Percentiles rank a stretch among this genome's conserved stretches.
Conservation (phyloP, 2,113 vertebrate genomes). For the Amazona guildingii region DNA sequence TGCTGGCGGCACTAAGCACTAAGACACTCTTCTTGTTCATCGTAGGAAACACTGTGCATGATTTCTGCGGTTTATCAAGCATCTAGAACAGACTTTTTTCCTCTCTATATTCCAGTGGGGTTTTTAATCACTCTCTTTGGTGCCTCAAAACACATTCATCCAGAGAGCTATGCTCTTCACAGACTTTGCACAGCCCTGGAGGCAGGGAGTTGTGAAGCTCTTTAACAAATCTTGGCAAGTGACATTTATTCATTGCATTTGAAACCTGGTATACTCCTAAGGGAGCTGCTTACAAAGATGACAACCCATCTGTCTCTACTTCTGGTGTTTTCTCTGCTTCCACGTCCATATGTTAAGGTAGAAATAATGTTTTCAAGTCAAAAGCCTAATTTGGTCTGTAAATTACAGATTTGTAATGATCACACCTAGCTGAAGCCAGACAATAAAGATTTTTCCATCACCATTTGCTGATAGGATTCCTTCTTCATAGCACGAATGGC, state of each 20-base stretch:
- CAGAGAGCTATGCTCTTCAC: neutral
- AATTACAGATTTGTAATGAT: neutral
- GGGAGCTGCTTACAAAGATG: neutral
- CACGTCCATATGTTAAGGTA: neutral
- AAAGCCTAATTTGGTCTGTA: neutral
- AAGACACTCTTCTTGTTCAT: neutral
- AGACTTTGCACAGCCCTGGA: neutral
- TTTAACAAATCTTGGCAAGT: neutral
- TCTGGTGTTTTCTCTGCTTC: conserved; percentile 22
- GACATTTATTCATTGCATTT: neutral
- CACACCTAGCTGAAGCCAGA: neutral
- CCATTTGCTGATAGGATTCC: neutral
- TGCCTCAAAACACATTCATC: neutral
- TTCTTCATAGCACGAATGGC: neutral
- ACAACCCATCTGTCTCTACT: conserved; percentile 39
- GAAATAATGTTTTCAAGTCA: conserved; percentile 21
- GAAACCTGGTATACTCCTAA: neutral
- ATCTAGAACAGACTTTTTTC: neutral
- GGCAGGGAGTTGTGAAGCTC: neutral
- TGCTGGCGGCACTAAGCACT: neutral
- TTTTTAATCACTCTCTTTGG: neutral
- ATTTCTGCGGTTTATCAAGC: neutral
- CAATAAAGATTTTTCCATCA: neutral
- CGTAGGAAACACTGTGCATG: neutral
- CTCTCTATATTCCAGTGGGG: neutral